Conservation (phyloP, 1,140 invertebrate species). For the Mizuhopecten yessoensis region DNA sequence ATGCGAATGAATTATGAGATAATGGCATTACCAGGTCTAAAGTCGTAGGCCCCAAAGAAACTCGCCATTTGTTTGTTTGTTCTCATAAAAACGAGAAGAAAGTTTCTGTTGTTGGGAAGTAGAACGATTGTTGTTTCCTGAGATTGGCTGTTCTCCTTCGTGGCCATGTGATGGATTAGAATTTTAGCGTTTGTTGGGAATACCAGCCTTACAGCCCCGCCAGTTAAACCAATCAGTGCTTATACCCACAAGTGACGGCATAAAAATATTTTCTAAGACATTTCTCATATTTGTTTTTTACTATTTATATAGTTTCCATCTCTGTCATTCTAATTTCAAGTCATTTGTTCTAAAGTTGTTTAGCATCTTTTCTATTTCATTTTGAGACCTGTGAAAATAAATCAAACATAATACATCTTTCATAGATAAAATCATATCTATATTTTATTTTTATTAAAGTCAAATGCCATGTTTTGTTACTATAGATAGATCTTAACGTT, state of each 20-base stretch:
- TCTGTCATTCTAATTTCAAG: background rate
- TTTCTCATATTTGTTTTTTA: slow-evolving; percentile 29
- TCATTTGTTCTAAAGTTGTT: background rate
- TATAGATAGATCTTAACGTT: too few species aligned
- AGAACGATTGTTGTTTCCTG: background rate
- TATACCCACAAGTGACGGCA: background rate
- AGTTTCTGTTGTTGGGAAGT: slow-evolving; percentile 24
- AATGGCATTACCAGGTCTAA: background rate
- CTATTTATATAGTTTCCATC: background rate
- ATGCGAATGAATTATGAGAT: background rate
- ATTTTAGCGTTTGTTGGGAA: background rate
- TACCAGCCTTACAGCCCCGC: background rate
- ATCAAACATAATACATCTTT: background rate
- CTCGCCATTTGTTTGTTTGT: slow-evolving; percentile 11
- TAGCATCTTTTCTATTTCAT: background rate
- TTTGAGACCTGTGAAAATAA: background rate
- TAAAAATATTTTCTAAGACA: background rate
- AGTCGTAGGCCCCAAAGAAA: background rate
- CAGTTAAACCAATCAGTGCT: background rate
- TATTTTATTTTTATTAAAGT: background rate
- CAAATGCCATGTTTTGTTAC: background rate
- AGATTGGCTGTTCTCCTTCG: background rate
- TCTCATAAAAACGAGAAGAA: slow-evolving; percentile 5
- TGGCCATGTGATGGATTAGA: background rate
- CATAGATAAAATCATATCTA: background rate